Evolutionary conservation across 2,888 invertebrate genomes (phyloP).

Genomic region (Drosophila robusta): DNA sequence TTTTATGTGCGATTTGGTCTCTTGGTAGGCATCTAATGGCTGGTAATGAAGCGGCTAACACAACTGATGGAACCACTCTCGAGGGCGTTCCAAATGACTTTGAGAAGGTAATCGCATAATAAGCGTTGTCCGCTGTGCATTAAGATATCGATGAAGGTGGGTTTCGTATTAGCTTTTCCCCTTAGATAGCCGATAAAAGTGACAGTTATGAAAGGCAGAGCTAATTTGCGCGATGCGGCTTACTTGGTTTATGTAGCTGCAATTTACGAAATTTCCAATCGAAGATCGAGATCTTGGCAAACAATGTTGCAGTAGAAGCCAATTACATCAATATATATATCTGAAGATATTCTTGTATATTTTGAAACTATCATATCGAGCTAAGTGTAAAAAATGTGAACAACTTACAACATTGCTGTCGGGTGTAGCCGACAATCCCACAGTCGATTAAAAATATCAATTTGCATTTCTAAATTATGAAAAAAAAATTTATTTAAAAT

Average conservation of each 20-base stretch:
- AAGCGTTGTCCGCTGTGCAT: slow-evolving; percentile 12
- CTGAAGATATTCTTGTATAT: no score
- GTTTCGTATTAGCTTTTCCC: slow-evolving; percentile 8
- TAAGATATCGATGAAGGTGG: slow-evolving; percentile 19
- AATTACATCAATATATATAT: no score
- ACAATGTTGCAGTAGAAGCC: no score
- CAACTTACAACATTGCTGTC: no score
- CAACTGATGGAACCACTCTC: slow-evolving; percentile 30
- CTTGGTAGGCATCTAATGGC: slow-evolving; percentile 56
- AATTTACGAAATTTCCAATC: background rate
- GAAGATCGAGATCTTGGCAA: no score
- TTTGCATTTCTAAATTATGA: no score
- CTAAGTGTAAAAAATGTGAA: no score
- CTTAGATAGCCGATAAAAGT: slow-evolving; percentile 10
- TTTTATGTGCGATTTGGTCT: slow-evolving; percentile 39
- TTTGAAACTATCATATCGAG: no score
- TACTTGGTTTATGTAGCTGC: background rate
- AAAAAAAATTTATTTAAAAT: no score
- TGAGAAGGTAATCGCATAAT: slow-evolving; percentile 14
- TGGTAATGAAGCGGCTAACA: slow-evolving; percentile 68
- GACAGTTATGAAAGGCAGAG: slow-evolving; percentile 20
- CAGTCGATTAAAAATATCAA: no score
- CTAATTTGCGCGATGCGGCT: background rate
- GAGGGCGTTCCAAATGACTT: slow-evolving; percentile 29
- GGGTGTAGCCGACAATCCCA: no score